Percentiles rank a stretch among this genome's conserved stretches.
These are phyloP conservation scores for Cotesia congregata DNA, from an alignment of 2,888 invertebrate species.

Conservation along the genomic window DNA sequence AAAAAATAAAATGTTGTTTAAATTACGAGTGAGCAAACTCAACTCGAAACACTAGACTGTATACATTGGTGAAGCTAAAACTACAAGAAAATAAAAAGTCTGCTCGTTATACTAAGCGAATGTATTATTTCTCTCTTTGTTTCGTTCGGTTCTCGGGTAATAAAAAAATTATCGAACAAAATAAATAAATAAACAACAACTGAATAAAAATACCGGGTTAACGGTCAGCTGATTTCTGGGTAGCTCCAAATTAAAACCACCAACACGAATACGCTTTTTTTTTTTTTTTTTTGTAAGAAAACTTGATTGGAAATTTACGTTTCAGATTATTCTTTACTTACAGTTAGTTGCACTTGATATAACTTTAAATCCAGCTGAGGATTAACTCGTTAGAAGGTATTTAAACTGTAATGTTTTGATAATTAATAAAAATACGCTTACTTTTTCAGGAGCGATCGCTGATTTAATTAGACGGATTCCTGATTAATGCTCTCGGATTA, in stretches of 20 bases:
- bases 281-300: no score
- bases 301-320: no score
- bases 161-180: neutral
- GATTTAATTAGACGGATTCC: neutral
- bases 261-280: no score
- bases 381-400: neutral
- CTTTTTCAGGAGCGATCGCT: neutral
- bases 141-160: neutral
- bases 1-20: constrained; percentile 25
- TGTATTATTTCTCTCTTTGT: constrained; percentile 1
- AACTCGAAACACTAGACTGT: neutral
- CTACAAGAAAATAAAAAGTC: constrained; percentile 31
- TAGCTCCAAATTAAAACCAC: neutral
- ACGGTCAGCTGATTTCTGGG: constrained; percentile 43
- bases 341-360: no score
- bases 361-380: no score
- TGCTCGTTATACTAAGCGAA: neutral
- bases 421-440: neutral
- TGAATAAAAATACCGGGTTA: neutral
- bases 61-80: neutral
- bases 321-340: no score
- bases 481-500: neutral
- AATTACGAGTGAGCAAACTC: constrained; percentile 16
- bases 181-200: neutral
- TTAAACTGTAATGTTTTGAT: neutral